Evolutionary conservation across 2,113 vertebrate species (phyloP).

Genomic region (Elgaria multicarinata): DNA sequence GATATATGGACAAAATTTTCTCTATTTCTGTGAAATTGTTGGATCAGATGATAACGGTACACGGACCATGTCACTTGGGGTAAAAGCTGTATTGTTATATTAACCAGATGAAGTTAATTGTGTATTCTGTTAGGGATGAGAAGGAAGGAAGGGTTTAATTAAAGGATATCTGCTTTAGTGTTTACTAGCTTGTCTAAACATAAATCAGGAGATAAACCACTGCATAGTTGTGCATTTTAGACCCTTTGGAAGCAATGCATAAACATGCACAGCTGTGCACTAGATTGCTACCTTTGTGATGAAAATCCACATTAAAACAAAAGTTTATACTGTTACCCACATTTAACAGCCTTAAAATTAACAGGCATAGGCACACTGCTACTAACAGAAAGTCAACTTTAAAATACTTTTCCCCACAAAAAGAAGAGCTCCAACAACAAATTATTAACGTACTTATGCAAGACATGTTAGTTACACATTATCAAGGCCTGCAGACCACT

Average conservation of each 20-base stretch:
- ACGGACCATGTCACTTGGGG: not conserved
- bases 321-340: not conserved
- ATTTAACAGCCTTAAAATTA: not conserved
- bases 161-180: not conserved
- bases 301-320: not conserved
- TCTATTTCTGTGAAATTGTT: not conserved
- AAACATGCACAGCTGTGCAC: slow-evolving; percentile 3
- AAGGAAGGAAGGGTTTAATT: not conserved
- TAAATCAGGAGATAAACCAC: not conserved
- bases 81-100: not conserved
- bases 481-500: not conserved
- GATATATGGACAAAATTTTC: not conserved
- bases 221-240: not conserved
- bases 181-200: slow-evolving; percentile 8
- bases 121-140: not conserved
- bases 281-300: not conserved
- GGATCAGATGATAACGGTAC: not conserved
- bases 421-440: slow-evolving; percentile 12
- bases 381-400: slow-evolving; percentile 8
- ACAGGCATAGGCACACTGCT: not conserved
- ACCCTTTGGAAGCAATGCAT: not conserved
- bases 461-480: slow-evolving; percentile 4
- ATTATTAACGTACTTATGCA: slow-evolving; percentile 33
- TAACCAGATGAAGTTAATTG: not conserved
- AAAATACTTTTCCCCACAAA: not conserved